Percentiles rank a stretch among this genome's conserved stretches.
These are phyloP conservation scores for Spondyliosoma cantharus DNA, from an alignment of 2,797 vertebrate genomes.

Conservation along the genomic window DNA sequence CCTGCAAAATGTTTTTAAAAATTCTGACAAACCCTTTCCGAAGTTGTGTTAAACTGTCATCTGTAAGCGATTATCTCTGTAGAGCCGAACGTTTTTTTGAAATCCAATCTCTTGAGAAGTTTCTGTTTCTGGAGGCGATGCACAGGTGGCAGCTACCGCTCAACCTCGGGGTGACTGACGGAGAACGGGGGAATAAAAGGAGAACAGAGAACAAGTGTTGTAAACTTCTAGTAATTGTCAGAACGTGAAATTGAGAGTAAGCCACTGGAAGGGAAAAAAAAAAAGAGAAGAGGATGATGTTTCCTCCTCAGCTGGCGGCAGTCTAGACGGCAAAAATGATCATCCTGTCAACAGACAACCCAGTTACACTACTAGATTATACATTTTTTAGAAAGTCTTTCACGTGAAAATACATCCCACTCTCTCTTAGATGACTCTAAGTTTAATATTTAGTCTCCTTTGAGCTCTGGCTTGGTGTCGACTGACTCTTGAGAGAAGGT, in stretches of 20 bases:
- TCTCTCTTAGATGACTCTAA: neutral
- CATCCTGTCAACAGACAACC: constrained; percentile 62
- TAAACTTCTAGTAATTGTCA: constrained; percentile 23
- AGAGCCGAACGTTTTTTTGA: constrained; percentile 13
- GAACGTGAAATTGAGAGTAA: constrained; percentile 16
- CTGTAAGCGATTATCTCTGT: constrained; percentile 23
- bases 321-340: constrained; percentile 69
- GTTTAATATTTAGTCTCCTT: neutral
- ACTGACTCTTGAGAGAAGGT: too few relatives aligned
- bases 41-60: constrained; percentile 2
- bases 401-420: neutral
- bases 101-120: constrained; percentile 24
- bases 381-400: neutral
- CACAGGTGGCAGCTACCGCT: constrained; percentile 32
- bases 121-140: neutral
- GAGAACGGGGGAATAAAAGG: neutral
- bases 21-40: neutral
- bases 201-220: constrained; percentile 7
- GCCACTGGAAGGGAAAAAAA: constrained; percentile 7
- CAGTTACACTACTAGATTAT: neutral
- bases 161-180: neutral
- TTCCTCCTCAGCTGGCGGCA: constrained; percentile 57
- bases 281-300: constrained; percentile 6
- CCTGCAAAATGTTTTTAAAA: neutral
- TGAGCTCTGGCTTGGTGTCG: neutral